A percentile compares a stretch with the other conserved stretches of the same genome.
phyloP scores from a whole-genome alignment of 2,113 vertebrate genomes.

The Aphelocoma coerulescens region DNA sequence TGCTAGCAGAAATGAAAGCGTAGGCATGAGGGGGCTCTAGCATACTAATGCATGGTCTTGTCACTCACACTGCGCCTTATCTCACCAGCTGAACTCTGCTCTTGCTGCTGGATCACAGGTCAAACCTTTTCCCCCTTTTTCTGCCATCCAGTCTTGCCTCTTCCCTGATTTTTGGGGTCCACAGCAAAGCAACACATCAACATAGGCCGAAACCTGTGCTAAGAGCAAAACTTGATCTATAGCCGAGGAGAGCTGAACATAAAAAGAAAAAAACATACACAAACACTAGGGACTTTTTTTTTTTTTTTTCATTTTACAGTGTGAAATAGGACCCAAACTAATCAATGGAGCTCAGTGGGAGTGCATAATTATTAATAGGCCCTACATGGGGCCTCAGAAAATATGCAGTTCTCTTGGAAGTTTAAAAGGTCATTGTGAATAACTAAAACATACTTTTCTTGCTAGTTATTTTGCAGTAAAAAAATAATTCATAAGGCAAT shows the following conservation, averaged over 20 bases:
- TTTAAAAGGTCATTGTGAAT: conserved; percentile 77
- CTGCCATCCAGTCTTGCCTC: neutral
- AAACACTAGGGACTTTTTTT: conserved; percentile 44
- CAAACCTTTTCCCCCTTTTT: neutral
- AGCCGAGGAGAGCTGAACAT: neutral
- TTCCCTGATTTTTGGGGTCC: neutral
- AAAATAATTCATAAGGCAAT: conserved; percentile 64
- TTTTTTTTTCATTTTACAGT: conserved; percentile 54
- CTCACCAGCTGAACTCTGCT: neutral
- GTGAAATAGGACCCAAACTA: conserved; percentile 69
- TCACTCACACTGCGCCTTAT: neutral
- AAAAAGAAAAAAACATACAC: conserved; percentile 39
- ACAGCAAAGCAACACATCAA: neutral
- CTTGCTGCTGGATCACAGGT: neutral
- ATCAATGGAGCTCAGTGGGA: conserved; percentile 71
- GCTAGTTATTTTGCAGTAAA: conserved; percentile 66
- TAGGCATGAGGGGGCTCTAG: neutral
- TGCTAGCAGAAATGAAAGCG: conserved; percentile 66
- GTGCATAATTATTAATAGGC: conserved; percentile 76
- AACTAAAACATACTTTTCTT: conserved; percentile 75
- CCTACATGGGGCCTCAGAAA: conserved; percentile 72
- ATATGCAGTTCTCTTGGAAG: conserved; percentile 69
- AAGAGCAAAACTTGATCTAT: conserved; percentile 39
- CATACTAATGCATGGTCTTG: neutral
- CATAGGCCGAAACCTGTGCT: neutral